These are phyloP conservation scores for Chamaea fasciata DNA, from an alignment of 2,113 vertebrate species.

Conservation along the genomic window DNA sequence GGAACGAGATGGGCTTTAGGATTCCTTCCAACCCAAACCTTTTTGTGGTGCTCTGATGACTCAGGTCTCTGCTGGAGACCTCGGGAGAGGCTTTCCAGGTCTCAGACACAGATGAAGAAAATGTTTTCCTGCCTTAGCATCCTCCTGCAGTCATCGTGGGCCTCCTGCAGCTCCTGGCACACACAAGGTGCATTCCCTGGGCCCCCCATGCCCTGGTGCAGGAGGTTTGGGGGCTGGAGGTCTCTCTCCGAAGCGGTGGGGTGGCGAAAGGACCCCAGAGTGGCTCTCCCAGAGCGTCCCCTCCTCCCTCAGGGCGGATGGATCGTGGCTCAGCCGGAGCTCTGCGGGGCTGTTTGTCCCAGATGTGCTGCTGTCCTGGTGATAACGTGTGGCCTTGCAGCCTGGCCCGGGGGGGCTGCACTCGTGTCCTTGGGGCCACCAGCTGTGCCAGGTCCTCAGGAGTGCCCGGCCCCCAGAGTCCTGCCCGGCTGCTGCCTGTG, in stretches of 20 bases:
- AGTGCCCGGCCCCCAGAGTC: fast-evolving
- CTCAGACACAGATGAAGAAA: background rate
- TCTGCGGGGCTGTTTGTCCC: background rate
- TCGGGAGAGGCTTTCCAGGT: background rate
- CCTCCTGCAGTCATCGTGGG: background rate
- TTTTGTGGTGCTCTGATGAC: background rate
- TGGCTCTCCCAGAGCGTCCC: fast-evolving
- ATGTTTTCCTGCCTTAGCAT: fast-evolving
- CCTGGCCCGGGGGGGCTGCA: fast-evolving
- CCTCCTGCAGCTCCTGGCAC: fast-evolving
- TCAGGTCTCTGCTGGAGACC: background rate
- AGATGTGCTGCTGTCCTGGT: fast-evolving
- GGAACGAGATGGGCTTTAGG: background rate
- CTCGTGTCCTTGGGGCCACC: background rate
- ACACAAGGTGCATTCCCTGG: fast-evolving
- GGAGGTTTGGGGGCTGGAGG: background rate
- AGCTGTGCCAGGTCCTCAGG: background rate
- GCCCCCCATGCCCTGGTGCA: fast-evolving
- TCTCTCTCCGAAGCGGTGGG: fast-evolving
- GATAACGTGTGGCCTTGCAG: background rate
- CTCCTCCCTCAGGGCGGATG: fast-evolving
- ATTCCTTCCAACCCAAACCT: background rate
- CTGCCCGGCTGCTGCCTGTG: background rate
- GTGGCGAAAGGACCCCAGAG: fast-evolving
- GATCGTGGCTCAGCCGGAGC: fast-evolving